Evolutionary conservation across 2,888 invertebrate genomes (phyloP).

Genomic region (Pseudococcus longispinus): DNA sequence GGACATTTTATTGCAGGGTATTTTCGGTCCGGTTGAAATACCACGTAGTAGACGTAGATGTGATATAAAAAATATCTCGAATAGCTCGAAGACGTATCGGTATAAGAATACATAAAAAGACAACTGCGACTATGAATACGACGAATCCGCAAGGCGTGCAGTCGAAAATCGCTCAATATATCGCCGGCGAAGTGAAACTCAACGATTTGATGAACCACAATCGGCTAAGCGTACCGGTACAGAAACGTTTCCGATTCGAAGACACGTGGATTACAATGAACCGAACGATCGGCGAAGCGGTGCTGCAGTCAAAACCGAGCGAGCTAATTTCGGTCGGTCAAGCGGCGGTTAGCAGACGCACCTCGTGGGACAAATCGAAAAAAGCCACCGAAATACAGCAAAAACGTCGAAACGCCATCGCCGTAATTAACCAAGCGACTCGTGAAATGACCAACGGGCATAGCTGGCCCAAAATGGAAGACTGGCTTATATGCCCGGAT

Average conservation of each 20-base stretch:
- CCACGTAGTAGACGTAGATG: neutral
- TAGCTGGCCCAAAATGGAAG: constrained; percentile 46
- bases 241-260: constrained; percentile 49
- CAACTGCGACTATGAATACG: neutral
- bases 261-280: constrained; percentile 55
- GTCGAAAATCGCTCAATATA: constrained; percentile 49
- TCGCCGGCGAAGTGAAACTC: constrained; percentile 48
- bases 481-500: constrained; percentile 49
- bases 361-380: neutral
- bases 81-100: neutral
- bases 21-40: neutral
- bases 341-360: neutral
- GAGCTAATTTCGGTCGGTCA: neutral
- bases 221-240: constrained; percentile 35
- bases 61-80: neutral
- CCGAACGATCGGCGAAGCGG: constrained; percentile 50
- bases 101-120: neutral
- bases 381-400: constrained; percentile 8
- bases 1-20: neutral
- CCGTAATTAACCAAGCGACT: constrained; percentile 41
- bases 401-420: constrained; percentile 50
- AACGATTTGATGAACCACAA: constrained; percentile 14
- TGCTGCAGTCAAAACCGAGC: neutral
- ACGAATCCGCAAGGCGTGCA: neutral
- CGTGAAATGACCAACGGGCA: constrained; percentile 50